These are phyloP conservation scores for Vulpes vulpes DNA, from an alignment of 2,113 vertebrate species.

Conservation along the genomic window DNA sequence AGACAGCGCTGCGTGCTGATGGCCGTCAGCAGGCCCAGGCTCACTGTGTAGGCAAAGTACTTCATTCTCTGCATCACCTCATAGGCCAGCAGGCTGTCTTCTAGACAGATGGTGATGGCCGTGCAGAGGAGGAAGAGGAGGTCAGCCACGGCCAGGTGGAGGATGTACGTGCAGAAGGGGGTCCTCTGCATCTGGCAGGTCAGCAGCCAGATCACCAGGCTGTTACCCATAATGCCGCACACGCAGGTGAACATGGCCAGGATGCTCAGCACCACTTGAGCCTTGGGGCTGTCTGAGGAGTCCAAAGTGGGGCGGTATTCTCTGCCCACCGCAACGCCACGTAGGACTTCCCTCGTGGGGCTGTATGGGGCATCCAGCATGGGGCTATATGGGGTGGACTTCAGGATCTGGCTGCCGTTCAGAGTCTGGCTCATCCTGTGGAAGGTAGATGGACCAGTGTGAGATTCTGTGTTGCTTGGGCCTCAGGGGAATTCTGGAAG, in stretches of 20 bases:
- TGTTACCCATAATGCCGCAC: conserved; percentile 78
- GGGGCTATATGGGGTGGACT: too few species aligned
- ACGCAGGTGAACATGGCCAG: conserved; percentile 66
- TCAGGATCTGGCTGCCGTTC: fast-evolving
- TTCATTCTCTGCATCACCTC: not conserved
- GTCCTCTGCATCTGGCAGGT: conserved; percentile 69
- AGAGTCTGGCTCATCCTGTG: not conserved
- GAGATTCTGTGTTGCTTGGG: not conserved
- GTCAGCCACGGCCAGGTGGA: conserved; percentile 82
- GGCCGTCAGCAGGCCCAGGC: conserved; percentile 61
- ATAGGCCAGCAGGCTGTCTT: fast-evolving
- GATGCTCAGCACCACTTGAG: not conserved
- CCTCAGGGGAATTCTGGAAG: fast-evolving
- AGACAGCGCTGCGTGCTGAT: conserved; percentile 65
- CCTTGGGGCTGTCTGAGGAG: too few species aligned
- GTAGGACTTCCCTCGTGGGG: too few species aligned
- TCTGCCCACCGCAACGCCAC: too few species aligned
- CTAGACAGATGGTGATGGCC: not conserved
- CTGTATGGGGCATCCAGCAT: too few species aligned
- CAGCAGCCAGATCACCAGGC: conserved; percentile 82
- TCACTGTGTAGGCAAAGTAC: not conserved
- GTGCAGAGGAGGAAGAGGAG: conserved; percentile 81
- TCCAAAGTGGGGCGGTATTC: too few species aligned
- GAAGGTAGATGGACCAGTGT: fast-evolving
- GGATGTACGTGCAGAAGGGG: conserved; percentile 78